Base-by-base conservation (phyloP, 2,888 invertebrate genomes). In the Toxonevra muliebris region DNA sequence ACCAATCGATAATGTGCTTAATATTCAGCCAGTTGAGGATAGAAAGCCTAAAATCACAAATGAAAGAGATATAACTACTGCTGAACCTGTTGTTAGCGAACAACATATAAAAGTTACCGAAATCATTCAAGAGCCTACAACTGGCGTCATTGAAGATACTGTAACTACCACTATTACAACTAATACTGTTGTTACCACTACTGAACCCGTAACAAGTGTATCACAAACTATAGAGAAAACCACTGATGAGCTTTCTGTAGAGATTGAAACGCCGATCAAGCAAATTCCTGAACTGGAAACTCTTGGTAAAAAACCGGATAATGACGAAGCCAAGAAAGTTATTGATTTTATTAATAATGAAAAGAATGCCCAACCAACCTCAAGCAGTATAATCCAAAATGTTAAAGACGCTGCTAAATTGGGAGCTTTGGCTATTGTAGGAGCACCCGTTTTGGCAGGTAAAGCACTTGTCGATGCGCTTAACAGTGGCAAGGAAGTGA, bases 401-500 rank as follows among this genome's bases (percentile, higher is more conserved):
- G 76, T 79, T 0, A 81, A 79, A 74, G 88, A 94, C 77, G 96
- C 96, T 13, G 92, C 95, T 1, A 94, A 94, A 80, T 88, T 93
- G 82, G 96, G 96, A 1, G 86, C 96, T 1, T 86, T 97, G 72
- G 96, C 96, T 19, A 88, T 97, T 42, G 89, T 97, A 8, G 95
- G 93, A 41, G 94, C 94, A 15, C 97, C 97, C 4, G 89, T 96
- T 20, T 83, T 96, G 67, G 96, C 96, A 45, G 96, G 96, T 41
- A 93, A 94, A 87, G 93, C 93, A 53, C 90, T 94, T 15, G 89
- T 91, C 3, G 92, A 95, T 85, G 94, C 94, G 8, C 90, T 95
- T 0, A 92, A 92, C 82, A 87, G 70, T 41, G 76, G 88, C 66
- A 72, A 84, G 5, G 70, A n/a, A 71, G n/a, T n/a, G n/a, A n/a